Percentiles rank a stretch among this genome's conserved stretches.
Conservation (phyloP, 1,140 invertebrate species). For the Pogonomyrmex barbatus region DNA sequence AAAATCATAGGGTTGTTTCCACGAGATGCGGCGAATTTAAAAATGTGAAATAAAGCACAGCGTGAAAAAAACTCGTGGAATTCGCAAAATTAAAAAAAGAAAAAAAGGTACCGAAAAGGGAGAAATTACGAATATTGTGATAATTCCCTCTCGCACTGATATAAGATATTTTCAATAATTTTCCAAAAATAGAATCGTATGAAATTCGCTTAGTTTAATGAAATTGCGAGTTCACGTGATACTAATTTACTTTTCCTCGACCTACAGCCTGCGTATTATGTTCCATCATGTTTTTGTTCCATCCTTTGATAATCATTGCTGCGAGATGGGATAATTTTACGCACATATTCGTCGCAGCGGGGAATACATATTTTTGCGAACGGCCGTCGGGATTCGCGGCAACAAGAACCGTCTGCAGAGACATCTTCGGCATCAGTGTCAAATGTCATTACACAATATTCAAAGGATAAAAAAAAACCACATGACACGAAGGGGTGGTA, state of each 20-base stretch:
- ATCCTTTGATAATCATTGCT: conserved; percentile 23
- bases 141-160: too few relatives aligned
- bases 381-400: neutral
- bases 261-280: conserved; percentile 5
- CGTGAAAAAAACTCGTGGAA: neutral
- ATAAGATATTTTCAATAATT: neutral
- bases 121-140: neutral
- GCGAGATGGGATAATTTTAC: conserved; percentile 47
- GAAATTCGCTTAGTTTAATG: neutral
- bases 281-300: conserved; percentile 40
- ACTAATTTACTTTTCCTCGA: conserved; percentile 25
- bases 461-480: conserved; percentile 76
- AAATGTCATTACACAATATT: conserved; percentile 78
- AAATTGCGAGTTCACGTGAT: neutral
- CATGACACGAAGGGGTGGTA: conserved; percentile 70
- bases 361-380: conserved; percentile 39
- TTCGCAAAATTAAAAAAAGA: neutral
- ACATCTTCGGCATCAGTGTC: conserved; percentile 70
- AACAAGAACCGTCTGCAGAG: conserved; percentile 31
- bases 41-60: neutral
- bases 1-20: conserved; percentile 55
- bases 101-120: neutral
- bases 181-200: neutral
- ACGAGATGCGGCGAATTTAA: neutral
- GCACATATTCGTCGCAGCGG: conserved; percentile 51